A percentile compares a stretch with the other conserved stretches of the same genome.
Evolutionary conservation across 2,888 invertebrate species (phyloP).

Genomic region (Frankliniella intonsa): DNA sequence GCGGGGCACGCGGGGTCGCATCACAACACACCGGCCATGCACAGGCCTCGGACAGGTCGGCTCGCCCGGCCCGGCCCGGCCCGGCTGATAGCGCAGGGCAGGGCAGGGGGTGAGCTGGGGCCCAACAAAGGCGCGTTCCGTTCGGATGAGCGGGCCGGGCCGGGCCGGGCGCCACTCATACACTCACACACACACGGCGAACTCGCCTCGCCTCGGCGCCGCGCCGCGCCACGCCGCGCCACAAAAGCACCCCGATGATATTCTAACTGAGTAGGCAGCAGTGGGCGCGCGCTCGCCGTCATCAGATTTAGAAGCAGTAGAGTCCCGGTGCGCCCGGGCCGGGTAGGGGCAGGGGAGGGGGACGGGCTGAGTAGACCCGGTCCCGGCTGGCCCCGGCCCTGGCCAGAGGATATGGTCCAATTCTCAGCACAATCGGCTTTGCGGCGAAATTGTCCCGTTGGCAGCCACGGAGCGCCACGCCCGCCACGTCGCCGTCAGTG

Average conservation of each 20-base stretch:
- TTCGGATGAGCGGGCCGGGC: too few relatives aligned
- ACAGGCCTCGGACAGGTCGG: too few relatives aligned
- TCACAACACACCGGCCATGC: too few relatives aligned
- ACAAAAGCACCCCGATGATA: background rate
- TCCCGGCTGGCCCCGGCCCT: background rate
- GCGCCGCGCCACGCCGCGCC: too few relatives aligned
- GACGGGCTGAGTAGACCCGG: background rate
- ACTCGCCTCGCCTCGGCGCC: too few relatives aligned
- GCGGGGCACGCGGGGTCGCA: too few relatives aligned
- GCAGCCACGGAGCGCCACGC: background rate
- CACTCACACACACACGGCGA: too few relatives aligned
- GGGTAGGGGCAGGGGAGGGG: background rate
- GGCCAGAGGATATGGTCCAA: constrained; percentile 19
- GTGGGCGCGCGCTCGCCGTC: background rate
- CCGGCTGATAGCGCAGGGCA: too few relatives aligned
- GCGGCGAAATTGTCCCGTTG: constrained; percentile 13
- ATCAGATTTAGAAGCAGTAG: background rate
- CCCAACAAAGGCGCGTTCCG: too few relatives aligned
- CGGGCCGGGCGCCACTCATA: too few relatives aligned
- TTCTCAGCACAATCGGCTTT: constrained; percentile 21
- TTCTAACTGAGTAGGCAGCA: background rate
- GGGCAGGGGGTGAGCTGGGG: too few relatives aligned
- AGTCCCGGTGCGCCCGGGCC: background rate
- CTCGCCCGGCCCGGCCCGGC: too few relatives aligned
- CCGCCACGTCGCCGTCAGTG: background rate